Percentiles rank a stretch among this genome's conserved stretches.
Conservation (phyloP, 2,113 vertebrate genomes). For the Rallus limicola region DNA sequence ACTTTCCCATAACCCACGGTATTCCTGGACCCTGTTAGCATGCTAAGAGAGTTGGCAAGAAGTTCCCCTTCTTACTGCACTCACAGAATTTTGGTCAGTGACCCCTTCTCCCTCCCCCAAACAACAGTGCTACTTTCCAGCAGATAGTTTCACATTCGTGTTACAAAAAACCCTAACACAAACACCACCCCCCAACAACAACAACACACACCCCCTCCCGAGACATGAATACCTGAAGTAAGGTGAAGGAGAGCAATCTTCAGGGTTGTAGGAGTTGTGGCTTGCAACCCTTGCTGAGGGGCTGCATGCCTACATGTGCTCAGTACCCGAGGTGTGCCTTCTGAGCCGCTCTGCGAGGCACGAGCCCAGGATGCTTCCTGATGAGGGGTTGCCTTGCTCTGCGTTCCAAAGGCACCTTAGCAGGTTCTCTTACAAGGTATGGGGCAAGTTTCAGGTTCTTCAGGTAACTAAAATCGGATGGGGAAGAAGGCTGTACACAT, state of each 20-base stretch:
- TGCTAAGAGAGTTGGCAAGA: neutral
- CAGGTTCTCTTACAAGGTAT: neutral
- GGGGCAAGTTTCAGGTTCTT: neutral
- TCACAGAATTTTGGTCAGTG: neutral
- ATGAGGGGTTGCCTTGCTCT: neutral
- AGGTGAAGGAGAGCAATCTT: neutral
- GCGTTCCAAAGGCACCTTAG: neutral
- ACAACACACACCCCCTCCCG: neutral
- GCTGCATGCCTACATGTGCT: fast-evolving
- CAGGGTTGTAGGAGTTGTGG: neutral
- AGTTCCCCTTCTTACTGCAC: neutral
- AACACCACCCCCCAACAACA: too few species aligned
- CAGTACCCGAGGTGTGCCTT: neutral
- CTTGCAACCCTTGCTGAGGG: neutral
- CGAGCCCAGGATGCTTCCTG: neutral
- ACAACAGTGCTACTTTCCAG: neutral
- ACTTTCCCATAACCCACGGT: neutral
- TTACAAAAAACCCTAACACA: neutral
- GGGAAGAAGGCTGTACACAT: neutral
- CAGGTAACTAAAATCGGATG: neutral
- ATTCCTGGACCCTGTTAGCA: neutral
- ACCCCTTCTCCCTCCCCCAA: neutral
- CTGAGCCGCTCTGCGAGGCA: neutral
- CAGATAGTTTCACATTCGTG: neutral
- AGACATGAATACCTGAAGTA: neutral